Conservation (phyloP, 2,888 invertebrate species). For the Pyrrhia umbra region DNA sequence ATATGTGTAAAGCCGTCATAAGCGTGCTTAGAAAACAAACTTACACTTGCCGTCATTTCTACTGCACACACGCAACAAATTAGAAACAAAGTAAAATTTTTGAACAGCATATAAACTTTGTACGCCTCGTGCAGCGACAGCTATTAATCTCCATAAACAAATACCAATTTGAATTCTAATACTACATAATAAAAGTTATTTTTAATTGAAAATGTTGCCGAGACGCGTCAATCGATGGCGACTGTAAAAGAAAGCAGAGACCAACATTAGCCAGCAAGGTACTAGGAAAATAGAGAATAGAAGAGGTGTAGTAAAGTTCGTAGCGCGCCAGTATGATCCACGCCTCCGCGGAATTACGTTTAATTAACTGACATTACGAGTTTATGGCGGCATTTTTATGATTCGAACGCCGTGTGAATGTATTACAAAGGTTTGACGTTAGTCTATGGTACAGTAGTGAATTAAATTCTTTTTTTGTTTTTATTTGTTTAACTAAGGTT, state of each 20-base stretch:
- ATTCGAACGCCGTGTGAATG: conserved; percentile 50
- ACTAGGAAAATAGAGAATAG: conserved; percentile 79
- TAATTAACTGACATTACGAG: conserved; percentile 53
- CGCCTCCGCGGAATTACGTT: conserved; percentile 49
- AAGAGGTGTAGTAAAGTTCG: conserved; percentile 60
- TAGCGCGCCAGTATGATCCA: conserved; percentile 51
- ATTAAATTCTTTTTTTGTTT: conserved; percentile 6
- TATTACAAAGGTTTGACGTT: conserved; percentile 26
- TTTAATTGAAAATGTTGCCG: conserved; percentile 31
- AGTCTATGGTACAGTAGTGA: conserved; percentile 1
- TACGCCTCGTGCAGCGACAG: conserved; percentile 32
- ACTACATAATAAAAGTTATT: conserved; percentile 41
- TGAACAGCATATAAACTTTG: conserved; percentile 37
- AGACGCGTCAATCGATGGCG: conserved; percentile 47
- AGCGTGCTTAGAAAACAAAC: conserved; percentile 57
- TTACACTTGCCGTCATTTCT: conserved; percentile 26
- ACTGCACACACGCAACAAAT: conserved; percentile 19
- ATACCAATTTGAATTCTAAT: conserved; percentile 54
- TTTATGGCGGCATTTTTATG: conserved; percentile 57
- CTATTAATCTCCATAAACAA: conserved; percentile 45
- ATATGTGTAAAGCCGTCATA: conserved; percentile 68
- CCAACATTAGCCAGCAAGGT: conserved; percentile 81
- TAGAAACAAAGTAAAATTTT: conserved; percentile 19
- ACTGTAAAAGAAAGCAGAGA: conserved; percentile 72
- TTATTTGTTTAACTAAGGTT: neutral